These are phyloP conservation scores for Labeo catla DNA, from an alignment of 2,113 vertebrate genomes.

Conservation along the genomic window DNA sequence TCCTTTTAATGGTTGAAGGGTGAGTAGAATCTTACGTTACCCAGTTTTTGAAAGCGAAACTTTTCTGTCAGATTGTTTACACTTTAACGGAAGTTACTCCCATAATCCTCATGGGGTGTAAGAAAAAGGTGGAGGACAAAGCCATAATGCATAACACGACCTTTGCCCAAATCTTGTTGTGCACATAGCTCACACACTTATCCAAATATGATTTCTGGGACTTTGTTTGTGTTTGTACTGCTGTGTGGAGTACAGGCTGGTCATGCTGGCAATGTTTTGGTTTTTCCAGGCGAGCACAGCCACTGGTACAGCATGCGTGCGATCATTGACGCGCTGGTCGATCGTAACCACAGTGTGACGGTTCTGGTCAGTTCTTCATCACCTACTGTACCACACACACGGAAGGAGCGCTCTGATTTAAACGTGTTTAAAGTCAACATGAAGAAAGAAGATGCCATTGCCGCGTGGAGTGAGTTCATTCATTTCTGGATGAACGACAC, in stretches of 20 bases:
- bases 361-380: too few species aligned
- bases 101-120: too few species aligned
- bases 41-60: too few species aligned
- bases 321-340: too few species aligned
- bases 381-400: too few species aligned
- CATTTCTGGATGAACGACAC: constrained; percentile 48
- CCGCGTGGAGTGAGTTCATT: constrained; percentile 26
- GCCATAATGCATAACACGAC: not conserved
- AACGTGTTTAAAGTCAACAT: constrained; percentile 40
- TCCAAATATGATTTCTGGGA: not conserved
- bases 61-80: too few species aligned
- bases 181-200: not conserved
- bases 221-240: constrained; percentile 3
- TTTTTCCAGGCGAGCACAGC: constrained; percentile 80
- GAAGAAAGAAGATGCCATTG: constrained; percentile 5
- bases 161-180: not conserved
- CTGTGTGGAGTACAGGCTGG: not conserved
- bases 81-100: too few species aligned
- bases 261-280: constrained; percentile 71
- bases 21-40: too few species aligned
- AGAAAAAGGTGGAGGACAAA: not conserved
- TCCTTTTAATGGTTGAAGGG: too few species aligned
- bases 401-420: constrained; percentile 14
- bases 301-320: too few species aligned
- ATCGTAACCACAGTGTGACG: too few species aligned